These are phyloP conservation scores for Ictidomys tridecemlineatus DNA, from an alignment of 2,113 vertebrate genomes.

Conservation along the genomic window DNA sequence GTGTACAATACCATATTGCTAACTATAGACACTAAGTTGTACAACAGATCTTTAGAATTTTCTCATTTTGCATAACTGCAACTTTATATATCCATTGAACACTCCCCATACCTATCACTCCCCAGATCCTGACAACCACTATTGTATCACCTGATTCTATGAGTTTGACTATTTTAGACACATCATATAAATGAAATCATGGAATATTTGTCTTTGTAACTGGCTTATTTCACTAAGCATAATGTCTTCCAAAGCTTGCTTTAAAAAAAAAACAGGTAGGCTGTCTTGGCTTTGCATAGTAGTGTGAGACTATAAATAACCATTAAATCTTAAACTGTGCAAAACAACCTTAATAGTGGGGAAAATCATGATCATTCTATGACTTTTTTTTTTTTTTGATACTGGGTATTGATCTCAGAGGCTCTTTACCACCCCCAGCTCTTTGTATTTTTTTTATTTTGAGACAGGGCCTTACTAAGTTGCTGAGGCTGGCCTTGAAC, in stretches of 20 bases:
- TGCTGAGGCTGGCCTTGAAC: too few relatives aligned
- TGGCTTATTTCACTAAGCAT: neutral
- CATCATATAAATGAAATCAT: neutral
- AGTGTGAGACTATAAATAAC: neutral
- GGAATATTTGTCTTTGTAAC: neutral
- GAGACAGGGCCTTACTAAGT: too few relatives aligned
- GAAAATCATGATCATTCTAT: neutral
- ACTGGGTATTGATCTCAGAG: too few relatives aligned
- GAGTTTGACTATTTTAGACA: neutral
- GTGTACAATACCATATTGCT: neutral
- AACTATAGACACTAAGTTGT: neutral
- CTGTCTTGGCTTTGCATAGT: neutral
- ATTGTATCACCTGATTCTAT: neutral
- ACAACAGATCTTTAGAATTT: neutral
- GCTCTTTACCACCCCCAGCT: neutral
- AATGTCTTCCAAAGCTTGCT: neutral
- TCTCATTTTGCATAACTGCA: neutral
- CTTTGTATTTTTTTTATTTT: too few relatives aligned
- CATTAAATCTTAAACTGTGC: neutral
- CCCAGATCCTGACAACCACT: neutral
- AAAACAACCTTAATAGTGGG: conserved; percentile 10
- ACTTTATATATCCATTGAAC: neutral
- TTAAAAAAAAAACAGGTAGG: neutral
- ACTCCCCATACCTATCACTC: neutral
- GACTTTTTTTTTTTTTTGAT: neutral